Evolutionary conservation across 2,113 vertebrate genomes (phyloP), one percentile per base, ranked within the genome.

Genomic region (Chiloscyllium plagiosum): DNA sequence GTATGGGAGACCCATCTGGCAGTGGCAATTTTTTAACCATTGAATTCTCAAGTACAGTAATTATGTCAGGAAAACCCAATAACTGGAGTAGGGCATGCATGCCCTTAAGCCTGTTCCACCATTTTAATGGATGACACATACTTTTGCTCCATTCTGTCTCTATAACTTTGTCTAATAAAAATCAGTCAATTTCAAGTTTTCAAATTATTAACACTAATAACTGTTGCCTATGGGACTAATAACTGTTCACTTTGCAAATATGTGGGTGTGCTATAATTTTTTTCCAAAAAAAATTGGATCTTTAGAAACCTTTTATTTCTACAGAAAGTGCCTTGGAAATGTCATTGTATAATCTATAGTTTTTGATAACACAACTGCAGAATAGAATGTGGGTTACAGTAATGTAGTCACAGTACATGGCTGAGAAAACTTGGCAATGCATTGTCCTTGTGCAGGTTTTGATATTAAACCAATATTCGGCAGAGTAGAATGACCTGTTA

Each of bases 401-500:
- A 68, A 70, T 72, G 37, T 70, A 68, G 68, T 47, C 93, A 94
- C 66, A 26, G 37, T 1, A 70, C 68, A 12, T 70, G 66, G 93
- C 20, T 94, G 20, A 15, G 66, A 69, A 50, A 37, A 70, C 24
- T 69, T 94, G 93, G 93, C 93, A 70, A 22, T 50, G 66, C 42
- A 17, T 69, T 4, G 22, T 94, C 37, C 47, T 70, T 50, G 93
- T 94, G n/a, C 68, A 50, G 42, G 29, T 24, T 50, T 50, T 68
- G 66, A 47, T 70, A 94, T 12, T 50, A 26, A 72, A 94, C 24
- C 19, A 68, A 6, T 70, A 47, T 70, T 94, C 65, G 70, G 37
- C 22, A 20, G 93, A 70, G 93, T 94, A 94, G 33, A 94, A 94
- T 70, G 93, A 94, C 93, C 66, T 50, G 47, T 4, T 47, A 26